Percentiles rank a stretch among this genome's conserved stretches.
phyloP scores from a whole-genome alignment of 2,888 invertebrate genomes.

The Pasiphila rectangulata region DNA sequence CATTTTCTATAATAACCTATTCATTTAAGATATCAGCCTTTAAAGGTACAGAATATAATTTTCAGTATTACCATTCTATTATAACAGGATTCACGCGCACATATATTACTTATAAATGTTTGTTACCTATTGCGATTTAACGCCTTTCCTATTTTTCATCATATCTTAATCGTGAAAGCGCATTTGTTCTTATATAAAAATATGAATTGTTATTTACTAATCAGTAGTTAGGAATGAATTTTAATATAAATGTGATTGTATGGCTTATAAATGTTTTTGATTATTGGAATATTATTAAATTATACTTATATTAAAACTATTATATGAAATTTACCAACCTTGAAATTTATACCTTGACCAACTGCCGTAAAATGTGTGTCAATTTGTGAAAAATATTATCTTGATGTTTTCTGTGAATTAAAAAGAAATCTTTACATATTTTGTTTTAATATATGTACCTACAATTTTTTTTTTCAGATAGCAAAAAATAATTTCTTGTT shows the following conservation, averaged over 20 bases:
- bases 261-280: slow-evolving; percentile 42
- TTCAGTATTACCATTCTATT: no score
- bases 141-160: no score
- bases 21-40: no score
- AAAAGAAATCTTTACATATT: slow-evolving; percentile 39
- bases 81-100: no score
- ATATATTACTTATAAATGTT: no score
- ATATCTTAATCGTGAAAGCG: slow-evolving; percentile 3
- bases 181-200: not conserved
- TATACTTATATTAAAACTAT: slow-evolving; percentile 25
- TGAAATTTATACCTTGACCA: slow-evolving; percentile 53
- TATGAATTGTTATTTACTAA: slow-evolving; percentile 10
- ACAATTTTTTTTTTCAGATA: not conserved
- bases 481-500: not conserved
- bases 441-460: slow-evolving; percentile 16
- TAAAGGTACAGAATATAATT: no score
- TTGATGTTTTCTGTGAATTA: slow-evolving; percentile 55
- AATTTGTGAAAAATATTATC: slow-evolving; percentile 58
- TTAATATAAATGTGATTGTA: slow-evolving; percentile 41
- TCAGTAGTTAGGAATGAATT: slow-evolving; percentile 27
- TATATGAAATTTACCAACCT: no score
- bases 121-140: no score
- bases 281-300: slow-evolving; percentile 29
- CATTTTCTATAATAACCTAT: no score
- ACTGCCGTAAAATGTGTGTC: slow-evolving; percentile 56